A percentile compares a stretch with the other conserved stretches of the same genome.
Conservation (phyloP, 1,140 invertebrate species). For the Zaprionus kolodkinae region DNA sequence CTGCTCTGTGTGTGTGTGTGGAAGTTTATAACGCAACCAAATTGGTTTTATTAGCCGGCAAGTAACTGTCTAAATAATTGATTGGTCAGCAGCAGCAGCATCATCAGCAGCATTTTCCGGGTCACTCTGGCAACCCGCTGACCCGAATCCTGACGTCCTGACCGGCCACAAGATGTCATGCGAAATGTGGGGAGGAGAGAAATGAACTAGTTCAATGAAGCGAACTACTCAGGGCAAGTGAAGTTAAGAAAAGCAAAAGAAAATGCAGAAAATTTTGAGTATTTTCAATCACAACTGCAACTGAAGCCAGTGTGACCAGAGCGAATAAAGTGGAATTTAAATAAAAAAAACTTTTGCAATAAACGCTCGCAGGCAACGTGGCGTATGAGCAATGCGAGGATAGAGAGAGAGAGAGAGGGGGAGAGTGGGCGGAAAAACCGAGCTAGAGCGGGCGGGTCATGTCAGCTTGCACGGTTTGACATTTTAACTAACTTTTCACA, state of each 20-base stretch:
- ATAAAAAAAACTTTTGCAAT: conserved; percentile 70
- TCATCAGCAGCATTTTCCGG: conserved; percentile 16
- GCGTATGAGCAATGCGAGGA: conserved; percentile 30
- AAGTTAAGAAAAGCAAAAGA: conserved; percentile 27
- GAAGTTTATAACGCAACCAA: conserved; percentile 38
- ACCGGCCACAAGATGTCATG: conserved; percentile 13
- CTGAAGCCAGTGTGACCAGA: conserved; percentile 33
- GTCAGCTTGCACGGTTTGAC: conserved; percentile 54
- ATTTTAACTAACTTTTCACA: conserved; percentile 74
- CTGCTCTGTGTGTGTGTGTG: conserved; percentile 52
- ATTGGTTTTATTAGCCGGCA: conserved; percentile 73
- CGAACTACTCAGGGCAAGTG: not conserved
- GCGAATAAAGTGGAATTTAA: conserved; percentile 72
- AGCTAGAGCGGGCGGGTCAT: not conserved
- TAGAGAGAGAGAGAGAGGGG: not conserved
- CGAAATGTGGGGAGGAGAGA: conserved; percentile 24
- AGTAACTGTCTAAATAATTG: conserved; percentile 62
- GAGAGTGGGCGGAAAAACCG: not conserved
- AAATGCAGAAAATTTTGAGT: not conserved
- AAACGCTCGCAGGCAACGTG: conserved; percentile 50
- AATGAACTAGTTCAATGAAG: conserved; percentile 39
- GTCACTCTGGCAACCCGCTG: conserved; percentile 17
- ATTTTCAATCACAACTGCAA: conserved; percentile 56
- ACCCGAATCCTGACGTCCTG: conserved; percentile 14
- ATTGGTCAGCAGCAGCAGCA: conserved; percentile 34